phyloP scores from a whole-genome alignment of 2,113 vertebrate genomes.

The Falco punctatus region DNA sequence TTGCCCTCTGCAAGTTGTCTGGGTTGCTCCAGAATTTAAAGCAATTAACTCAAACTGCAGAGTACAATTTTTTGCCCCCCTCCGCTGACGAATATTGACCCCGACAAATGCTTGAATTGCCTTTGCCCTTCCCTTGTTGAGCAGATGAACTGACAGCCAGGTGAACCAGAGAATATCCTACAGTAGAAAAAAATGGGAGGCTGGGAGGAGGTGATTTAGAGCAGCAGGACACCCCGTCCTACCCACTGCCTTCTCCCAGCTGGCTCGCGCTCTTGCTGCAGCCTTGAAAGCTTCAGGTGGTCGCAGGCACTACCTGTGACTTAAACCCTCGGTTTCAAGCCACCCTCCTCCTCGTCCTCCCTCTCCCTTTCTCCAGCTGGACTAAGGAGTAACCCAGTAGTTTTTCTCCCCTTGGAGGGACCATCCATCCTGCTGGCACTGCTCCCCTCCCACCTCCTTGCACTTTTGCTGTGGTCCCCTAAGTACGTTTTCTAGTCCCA shows the following conservation, averaged over 20 bases:
- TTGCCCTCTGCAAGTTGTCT: neutral
- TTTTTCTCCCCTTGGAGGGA: neutral
- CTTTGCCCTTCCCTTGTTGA: neutral
- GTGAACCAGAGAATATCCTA: neutral
- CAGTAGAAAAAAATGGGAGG: neutral
- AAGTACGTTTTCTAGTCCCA: neutral
- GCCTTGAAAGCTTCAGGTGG: neutral
- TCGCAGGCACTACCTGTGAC: neutral
- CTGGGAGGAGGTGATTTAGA: neutral
- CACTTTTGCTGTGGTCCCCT: neutral
- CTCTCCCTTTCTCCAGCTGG: neutral
- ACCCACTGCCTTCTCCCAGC: neutral
- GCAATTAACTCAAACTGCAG: neutral
- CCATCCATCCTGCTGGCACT: neutral
- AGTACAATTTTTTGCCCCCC: neutral
- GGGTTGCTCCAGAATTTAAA: neutral
- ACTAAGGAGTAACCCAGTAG: neutral
- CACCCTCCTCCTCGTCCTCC: neutral
- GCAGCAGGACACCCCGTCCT: neutral
- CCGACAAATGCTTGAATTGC: neutral
- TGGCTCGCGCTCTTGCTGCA: neutral
- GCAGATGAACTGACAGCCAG: neutral
- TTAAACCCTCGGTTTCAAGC: neutral
- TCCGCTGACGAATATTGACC: fast-evolving
- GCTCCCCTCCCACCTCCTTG: neutral